Conservation (phyloP, 1,140 invertebrate species). For the Heliconius eleuchia region DNA sequence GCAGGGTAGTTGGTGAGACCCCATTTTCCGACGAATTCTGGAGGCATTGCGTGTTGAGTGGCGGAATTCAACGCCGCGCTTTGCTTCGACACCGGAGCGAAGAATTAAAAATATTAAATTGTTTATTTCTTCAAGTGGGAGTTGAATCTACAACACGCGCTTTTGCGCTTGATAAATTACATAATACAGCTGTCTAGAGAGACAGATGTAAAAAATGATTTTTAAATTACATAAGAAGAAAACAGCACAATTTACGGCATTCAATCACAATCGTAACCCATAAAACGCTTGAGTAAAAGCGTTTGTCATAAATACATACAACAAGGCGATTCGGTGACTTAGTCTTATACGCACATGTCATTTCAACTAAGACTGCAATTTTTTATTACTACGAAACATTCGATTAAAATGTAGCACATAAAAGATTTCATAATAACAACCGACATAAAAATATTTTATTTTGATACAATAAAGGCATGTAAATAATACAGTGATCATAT, state of each 20-base stretch:
- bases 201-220: too few species aligned
- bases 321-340: slow-evolving; percentile 4
- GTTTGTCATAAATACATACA: background rate
- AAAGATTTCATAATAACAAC: background rate
- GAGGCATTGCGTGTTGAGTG: too few species aligned
- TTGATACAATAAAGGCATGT: background rate
- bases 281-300: background rate
- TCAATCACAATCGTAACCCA: background rate
- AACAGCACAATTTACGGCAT: background rate
- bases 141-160: too few species aligned
- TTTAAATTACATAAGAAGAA: background rate
- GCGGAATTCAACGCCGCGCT: too few species aligned
- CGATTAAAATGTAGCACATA: too few species aligned
- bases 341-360: background rate
- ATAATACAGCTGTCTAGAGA: too few species aligned
- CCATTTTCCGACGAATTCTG: too few species aligned
- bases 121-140: too few species aligned
- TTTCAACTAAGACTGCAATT: background rate
- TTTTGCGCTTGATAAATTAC: background rate
- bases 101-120: too few species aligned
- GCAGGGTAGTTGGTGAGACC: too few species aligned
- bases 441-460: background rate
- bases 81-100: too few species aligned
- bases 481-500: background rate
- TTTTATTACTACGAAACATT: background rate